Base-by-base conservation (phyloP, 1,140 invertebrate genomes). In the Microplitis mediator region DNA sequence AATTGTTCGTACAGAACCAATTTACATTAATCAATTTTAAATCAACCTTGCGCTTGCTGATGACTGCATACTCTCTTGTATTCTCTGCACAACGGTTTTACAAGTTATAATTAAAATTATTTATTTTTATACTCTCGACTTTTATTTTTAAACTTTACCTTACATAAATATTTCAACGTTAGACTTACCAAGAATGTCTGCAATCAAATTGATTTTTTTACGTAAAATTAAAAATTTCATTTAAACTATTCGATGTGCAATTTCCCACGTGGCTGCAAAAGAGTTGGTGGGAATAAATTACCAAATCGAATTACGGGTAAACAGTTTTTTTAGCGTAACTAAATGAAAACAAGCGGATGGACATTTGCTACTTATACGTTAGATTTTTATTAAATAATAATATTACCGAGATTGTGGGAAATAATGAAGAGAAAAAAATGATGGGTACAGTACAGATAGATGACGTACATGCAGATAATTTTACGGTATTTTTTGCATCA, bases 21-120 rank as follows among this genome's bases (percentile, higher is more conserved):
- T 85, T 86, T 85, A 82, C 85, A 86, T 87, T 80, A 85, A 87
- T 87, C 84, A 86, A 87, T 87, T 86, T 85, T 85, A 86, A 85
- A 87, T 87, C 82, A 84, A 84, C 81, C 76, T 76, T 69, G 70
- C 75, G 72, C 78, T 77, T 51, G 51, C 31, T 52, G 74, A 83
- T 82, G 79, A 82, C 81, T 81, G 76, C 39, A 3, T 45, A 45
- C 39, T 45, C 77, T 75, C 73, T 61, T 11, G 4, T 45, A 45
- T 11, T 45, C 77, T 75, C 73, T 61, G 32, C 50, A 11, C 16
- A 16, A 35, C 58, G 35, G 39, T 71, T 11, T 23, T 54, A 54
- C 13, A 54, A 54, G 11, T 60, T 13, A 32, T 60, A 60, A 34
- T 31, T 13, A 32, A 60, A 60, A 60, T 31, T 23, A 34, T 60